Evolutionary conservation across 2,797 vertebrate species (phyloP).

Genomic region (Somateria mollissima): DNA sequence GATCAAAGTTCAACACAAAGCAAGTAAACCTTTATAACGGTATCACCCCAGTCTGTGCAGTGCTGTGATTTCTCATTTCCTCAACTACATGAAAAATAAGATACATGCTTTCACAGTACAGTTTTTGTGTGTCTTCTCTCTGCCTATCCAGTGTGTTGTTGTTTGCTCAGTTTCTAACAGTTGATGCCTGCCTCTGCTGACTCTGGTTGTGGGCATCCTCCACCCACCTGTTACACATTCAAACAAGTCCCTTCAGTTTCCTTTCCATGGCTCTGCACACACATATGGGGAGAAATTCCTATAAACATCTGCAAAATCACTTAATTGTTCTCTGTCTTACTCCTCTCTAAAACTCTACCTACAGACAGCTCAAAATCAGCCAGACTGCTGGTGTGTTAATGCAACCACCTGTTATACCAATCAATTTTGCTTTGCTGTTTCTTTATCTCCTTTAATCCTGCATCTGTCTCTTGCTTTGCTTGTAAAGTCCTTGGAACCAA

Average conservation of each 20-base stretch:
- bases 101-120: neutral
- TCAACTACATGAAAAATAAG: neutral
- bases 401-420: constrained; percentile 59
- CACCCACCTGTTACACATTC: neutral
- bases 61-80: neutral
- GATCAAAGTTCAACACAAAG: neutral
- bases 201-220: neutral
- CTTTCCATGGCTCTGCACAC: neutral
- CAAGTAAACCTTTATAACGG: neutral
- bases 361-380: neutral
- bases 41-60: neutral
- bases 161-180: neutral
- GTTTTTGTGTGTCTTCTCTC: neutral
- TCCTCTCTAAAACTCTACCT: neutral
- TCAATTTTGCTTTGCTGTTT: neutral
- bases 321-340: neutral
- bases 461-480: neutral
- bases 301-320: neutral
- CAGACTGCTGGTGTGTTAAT: constrained; percentile 23
- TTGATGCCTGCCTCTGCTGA: neutral
- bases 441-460: neutral
- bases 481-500: neutral
- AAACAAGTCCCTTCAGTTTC: neutral
- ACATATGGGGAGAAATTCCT: neutral
- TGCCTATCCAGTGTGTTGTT: neutral